Conservation (phyloP, 2,888 invertebrate species). For the Zelleria hepariella region DNA sequence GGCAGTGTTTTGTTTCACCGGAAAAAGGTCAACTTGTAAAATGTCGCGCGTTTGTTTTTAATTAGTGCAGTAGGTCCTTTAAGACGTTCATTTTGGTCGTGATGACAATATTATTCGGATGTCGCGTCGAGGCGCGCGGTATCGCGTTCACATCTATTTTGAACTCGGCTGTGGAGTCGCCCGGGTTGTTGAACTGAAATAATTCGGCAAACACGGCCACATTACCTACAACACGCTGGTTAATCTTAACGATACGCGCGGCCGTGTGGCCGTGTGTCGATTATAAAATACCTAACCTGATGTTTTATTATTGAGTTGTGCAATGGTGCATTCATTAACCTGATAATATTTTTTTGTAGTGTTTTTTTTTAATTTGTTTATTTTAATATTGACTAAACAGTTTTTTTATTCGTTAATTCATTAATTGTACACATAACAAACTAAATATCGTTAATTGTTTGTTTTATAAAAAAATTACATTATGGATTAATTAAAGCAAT, state of each 20-base stretch:
- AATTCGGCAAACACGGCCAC: conserved; percentile 67
- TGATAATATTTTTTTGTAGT: no score
- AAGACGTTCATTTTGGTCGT: background rate
- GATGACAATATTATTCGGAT: conserved; percentile 22
- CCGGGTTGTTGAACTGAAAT: conserved; percentile 70
- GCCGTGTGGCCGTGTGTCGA: conserved; percentile 26
- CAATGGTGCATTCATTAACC: no score
- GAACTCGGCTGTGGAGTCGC: conserved; percentile 56
- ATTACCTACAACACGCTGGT: conserved; percentile 46
- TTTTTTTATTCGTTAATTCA: background rate
- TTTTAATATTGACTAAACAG: no score
- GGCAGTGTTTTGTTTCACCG: background rate
- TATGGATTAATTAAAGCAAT: conserved; percentile 8
- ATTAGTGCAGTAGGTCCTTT: background rate
- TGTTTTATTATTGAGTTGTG: no score
- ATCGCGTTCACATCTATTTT: conserved; percentile 61
- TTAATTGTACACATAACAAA: background rate
- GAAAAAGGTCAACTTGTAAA: background rate
- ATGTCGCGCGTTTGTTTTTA: background rate
- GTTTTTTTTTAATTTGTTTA: no score
- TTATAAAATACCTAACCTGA: conserved; percentile 30
- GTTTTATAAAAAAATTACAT: conserved; percentile 12
- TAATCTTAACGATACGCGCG: conserved; percentile 34
- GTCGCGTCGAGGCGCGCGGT: conserved; percentile 35
- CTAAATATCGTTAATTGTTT: background rate